A percentile compares a stretch with the other conserved stretches of the same genome.
Conservation (phyloP, 2,797 vertebrate species). For the Chromis chromis region DNA sequence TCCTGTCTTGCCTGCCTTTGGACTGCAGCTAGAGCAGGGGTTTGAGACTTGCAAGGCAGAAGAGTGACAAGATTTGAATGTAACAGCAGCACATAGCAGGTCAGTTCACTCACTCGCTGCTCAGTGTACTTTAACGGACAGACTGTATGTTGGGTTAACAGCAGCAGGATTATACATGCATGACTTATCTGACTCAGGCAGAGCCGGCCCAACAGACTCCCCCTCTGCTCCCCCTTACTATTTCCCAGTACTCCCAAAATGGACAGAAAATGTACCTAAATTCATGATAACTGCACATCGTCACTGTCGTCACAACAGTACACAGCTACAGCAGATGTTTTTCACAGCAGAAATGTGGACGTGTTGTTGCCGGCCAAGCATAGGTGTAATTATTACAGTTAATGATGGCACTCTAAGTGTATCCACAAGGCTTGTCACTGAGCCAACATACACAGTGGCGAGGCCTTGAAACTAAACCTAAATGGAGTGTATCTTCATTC, state of each 20-base stretch:
- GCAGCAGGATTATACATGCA: constrained; percentile 50
- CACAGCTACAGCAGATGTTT: neutral
- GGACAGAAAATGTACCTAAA: neutral
- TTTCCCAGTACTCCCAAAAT: neutral
- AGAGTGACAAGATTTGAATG: constrained; percentile 4
- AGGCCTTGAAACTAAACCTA: too few species aligned
- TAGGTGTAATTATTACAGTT: too few species aligned
- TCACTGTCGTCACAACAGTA: neutral
- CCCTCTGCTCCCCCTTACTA: neutral
- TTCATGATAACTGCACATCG: too few species aligned
- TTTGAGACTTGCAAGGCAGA: constrained; percentile 5
- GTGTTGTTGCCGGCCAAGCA: too few species aligned
- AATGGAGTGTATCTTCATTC: neutral
- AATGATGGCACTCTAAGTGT: too few species aligned
- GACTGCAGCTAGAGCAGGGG: constrained; percentile 8
- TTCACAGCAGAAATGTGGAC: too few species aligned
- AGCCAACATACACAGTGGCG: too few species aligned
- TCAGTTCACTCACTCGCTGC: constrained; percentile 10
- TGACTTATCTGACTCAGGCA: constrained; percentile 60
- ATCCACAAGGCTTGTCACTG: too few species aligned
- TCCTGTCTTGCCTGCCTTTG: neutral
- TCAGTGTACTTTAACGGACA: constrained; percentile 6
- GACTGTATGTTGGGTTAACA: constrained; percentile 30
- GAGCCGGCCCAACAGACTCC: constrained; percentile 26
- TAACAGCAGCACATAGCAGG: constrained; percentile 2